These are phyloP conservation scores for Gnathonemus longibarbis DNA, from an alignment of 2,113 vertebrate genomes.

Conservation along the genomic window DNA sequence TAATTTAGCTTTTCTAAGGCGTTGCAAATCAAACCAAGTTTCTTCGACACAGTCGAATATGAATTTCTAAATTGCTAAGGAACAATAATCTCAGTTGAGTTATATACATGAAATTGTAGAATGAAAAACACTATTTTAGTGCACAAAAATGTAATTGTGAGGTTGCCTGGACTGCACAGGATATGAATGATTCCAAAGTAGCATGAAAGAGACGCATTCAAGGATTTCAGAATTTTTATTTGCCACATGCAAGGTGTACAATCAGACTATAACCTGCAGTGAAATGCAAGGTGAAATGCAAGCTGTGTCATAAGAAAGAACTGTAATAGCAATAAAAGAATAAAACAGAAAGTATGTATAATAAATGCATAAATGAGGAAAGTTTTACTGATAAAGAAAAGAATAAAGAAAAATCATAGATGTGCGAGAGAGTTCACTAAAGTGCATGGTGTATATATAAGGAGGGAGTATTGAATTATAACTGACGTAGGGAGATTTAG, in stretches of 20 bases:
- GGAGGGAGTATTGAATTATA: neutral
- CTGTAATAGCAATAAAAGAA: neutral
- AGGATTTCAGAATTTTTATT: neutral
- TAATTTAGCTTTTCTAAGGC: neutral
- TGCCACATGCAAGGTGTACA: neutral
- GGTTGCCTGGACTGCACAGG: neutral
- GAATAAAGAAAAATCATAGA: neutral
- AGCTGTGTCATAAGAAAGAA: neutral
- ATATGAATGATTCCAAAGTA: neutral
- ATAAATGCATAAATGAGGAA: neutral
- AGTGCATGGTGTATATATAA: neutral
- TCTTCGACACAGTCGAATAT: neutral
- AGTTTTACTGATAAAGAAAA: neutral
- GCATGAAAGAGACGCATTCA: neutral
- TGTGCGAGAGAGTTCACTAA: neutral
- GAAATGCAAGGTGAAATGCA: neutral
- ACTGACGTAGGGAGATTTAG: neutral
- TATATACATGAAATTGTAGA: neutral
- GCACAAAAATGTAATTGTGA: neutral
- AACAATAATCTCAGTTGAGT: neutral
- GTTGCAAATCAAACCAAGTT: neutral
- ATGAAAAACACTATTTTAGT: neutral
- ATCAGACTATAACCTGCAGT: neutral
- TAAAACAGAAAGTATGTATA: neutral
- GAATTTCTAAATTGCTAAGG: neutral